Conservation (phyloP, 2,113 vertebrate genomes). For the Cromileptes altivelis region DNA sequence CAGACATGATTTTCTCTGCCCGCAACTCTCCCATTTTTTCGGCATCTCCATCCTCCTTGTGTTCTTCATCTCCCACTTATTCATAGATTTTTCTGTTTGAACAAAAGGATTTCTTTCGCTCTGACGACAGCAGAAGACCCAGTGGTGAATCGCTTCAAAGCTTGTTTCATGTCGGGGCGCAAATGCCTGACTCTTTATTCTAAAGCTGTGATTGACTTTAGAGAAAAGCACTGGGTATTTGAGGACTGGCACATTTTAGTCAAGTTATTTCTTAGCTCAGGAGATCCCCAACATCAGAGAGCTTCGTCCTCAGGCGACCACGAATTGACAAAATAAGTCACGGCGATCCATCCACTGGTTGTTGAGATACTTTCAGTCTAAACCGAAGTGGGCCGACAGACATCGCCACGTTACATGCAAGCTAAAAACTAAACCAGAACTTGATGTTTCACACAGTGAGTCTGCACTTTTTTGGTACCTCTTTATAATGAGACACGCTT, state of each 20-base stretch:
- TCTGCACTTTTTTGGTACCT: too few species aligned
- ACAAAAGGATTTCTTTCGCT: conserved; percentile 14
- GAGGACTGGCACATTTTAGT: conserved; percentile 2
- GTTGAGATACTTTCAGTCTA: not conserved
- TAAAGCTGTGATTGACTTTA: conserved; percentile 5
- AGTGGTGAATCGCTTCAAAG: conserved; percentile 48
- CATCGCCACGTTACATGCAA: not conserved
- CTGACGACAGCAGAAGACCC: conserved; percentile 32
- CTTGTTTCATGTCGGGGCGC: conserved; percentile 49
- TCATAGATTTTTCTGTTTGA: conserved; percentile 60
- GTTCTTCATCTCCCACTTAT: conserved; percentile 30
- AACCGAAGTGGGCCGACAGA: not conserved
- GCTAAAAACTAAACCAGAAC: not conserved
- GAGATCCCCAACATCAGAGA: not conserved
- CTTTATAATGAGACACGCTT: too few species aligned
- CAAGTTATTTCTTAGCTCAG: not conserved
- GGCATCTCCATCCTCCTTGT: not conserved
- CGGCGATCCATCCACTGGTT: not conserved
- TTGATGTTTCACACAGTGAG: too few species aligned
- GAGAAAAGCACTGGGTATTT: conserved; percentile 8
- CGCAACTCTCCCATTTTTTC: not conserved
- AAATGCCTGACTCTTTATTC: conserved; percentile 22
- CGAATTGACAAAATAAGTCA: not conserved
- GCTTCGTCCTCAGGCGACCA: not conserved
- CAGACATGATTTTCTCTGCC: not conserved